These are phyloP conservation scores for Calyptomena viridis DNA, from an alignment of 2,113 vertebrate species.

Conservation along the genomic window DNA sequence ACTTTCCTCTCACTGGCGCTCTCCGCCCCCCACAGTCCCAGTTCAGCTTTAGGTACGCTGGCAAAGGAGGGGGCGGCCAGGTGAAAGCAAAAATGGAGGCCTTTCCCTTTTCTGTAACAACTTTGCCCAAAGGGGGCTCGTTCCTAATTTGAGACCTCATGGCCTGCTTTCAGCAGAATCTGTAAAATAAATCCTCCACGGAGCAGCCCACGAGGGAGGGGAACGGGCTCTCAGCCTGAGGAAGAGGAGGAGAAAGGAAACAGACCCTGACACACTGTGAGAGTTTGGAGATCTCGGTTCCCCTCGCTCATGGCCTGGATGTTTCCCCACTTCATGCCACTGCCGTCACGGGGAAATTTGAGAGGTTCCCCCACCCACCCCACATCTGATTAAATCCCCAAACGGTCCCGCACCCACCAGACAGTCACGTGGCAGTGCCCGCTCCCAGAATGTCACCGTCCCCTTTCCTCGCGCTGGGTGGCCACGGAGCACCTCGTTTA, in stretches of 20 bases:
- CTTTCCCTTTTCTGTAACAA: constrained; percentile 37
- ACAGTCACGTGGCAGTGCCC: neutral
- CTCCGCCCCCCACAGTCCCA: neutral
- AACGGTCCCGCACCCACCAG: neutral
- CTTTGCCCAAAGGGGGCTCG: constrained; percentile 33
- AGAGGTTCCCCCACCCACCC: neutral
- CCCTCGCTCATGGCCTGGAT: neutral
- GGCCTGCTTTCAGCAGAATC: constrained; percentile 35
- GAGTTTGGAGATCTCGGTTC: neutral
- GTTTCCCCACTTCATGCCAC: neutral
- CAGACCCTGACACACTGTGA: neutral
- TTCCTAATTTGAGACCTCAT: constrained; percentile 48
- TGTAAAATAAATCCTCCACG: neutral
- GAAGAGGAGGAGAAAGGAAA: constrained; percentile 10
- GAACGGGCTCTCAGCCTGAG: neutral
- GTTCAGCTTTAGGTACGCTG: neutral
- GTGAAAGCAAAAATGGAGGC: constrained; percentile 3
- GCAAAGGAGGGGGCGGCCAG: neutral
- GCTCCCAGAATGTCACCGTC: neutral
- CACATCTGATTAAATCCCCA: neutral
- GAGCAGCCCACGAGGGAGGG: neutral
- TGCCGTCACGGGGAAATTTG: neutral
- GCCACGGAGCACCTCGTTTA: neutral
- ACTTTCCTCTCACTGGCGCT: neutral
- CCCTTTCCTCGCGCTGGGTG: neutral